These are phyloP conservation scores for Parauchenoglanis ngamensis DNA, from an alignment of 2,797 vertebrate genomes.

Conservation along the genomic window DNA sequence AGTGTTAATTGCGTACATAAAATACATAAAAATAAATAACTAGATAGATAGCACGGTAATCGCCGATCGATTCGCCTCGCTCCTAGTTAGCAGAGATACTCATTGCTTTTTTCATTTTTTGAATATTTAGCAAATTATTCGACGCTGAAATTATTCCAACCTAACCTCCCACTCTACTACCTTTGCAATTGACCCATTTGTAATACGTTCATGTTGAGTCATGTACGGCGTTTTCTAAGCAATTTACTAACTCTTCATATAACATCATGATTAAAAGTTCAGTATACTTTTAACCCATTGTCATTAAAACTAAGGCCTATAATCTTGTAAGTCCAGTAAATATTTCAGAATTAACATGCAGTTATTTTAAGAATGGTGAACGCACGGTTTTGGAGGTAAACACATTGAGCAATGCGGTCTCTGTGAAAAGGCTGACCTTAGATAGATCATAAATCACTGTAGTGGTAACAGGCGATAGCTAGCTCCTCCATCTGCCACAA, in stretches of 20 bases:
- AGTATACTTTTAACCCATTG: neutral
- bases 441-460: constrained; percentile 6
- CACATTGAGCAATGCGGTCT: neutral
- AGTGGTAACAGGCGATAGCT: constrained; percentile 6
- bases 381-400: neutral
- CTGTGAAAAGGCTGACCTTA: constrained; percentile 23
- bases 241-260: neutral
- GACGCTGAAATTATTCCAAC: neutral
- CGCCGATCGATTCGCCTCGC: neutral
- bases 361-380: neutral
- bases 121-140: neutral
- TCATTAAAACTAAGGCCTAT: neutral
- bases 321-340: neutral
- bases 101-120: neutral
- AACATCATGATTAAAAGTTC: neutral
- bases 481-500: constrained; percentile 39
- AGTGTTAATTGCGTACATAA: constrained; percentile 22
- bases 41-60: no score
- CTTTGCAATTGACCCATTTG: neutral
- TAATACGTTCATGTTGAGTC: neutral
- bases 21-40: neutral
- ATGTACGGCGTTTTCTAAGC: neutral
- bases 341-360: neutral
- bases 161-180: neutral
- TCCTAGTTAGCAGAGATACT: neutral